Evolutionary conservation across 2,113 vertebrate genomes (phyloP), one percentile per base, ranked within the genome.

Genomic region (Phalacrocorax brasilianus): DNA sequence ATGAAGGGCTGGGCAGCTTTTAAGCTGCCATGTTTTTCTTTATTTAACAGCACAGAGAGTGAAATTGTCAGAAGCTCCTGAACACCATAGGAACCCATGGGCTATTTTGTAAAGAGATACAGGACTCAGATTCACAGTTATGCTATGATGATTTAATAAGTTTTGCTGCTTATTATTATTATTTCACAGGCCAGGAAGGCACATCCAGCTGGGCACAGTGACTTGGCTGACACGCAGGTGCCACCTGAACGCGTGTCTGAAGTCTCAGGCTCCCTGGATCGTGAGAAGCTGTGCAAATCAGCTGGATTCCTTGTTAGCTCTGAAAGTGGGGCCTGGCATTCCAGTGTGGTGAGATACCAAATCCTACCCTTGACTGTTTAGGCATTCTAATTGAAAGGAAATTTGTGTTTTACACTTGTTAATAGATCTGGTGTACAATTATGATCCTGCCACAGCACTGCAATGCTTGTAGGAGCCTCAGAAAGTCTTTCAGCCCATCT

Each of bases 151-250:
- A 42, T 23, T 74, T 42, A 47, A 5, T 42, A 74, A 50, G 7
- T 40, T 85, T 83, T 89, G 12, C 42, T 24, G 50, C 42, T 83
- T 4, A 30, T 92, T 78, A 11, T 38, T 38, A 38, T 38, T 38
- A 38, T 11, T 38, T 53, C 30, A 23, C 52, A 33, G 56, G 33
- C 11, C 19, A 42, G 24, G 22, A n/a, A 63, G 40, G 26, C 22
- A 72, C 0, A 0, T 55, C 42, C 58, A 83, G 53, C n/a, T 2
- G 2, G 16, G 13, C 26, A 55, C 0, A 1, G 47, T 1, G 6
- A 18, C 42, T 85, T 2, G 4, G 42, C 38, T 45, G 61, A 59
- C 70, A 35, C 35, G 20, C 6, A 8, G 49, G 35, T 42, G 38
- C 17, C 62, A 22, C 17, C 33, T n/a, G 61, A 81, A 71, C 2